Evolutionary conservation across 35 echinoderm and acorn worm genomes (phyloP).

Genomic region (Apostichopus parvimensis): DNA sequence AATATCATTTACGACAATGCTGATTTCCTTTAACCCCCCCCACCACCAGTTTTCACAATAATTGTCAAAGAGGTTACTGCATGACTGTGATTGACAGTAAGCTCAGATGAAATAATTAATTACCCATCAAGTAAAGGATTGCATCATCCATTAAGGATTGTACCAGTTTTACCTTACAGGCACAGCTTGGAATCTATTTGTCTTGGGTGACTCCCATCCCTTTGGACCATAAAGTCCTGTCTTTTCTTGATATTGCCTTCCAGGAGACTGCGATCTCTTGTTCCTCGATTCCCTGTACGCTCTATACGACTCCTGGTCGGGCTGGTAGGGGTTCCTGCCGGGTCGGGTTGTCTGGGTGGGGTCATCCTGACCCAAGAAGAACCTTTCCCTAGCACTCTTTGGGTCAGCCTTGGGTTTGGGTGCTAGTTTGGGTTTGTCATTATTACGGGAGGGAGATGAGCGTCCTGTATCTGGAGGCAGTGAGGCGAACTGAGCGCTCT

Average conservation of each 20-base stretch:
- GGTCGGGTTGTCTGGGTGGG: conserved; percentile 33
- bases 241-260: conserved; percentile 76
- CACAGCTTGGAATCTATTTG: conserved; percentile 62
- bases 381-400: conserved; percentile 33
- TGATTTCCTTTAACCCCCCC: too few relatives aligned
- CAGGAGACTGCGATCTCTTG: conserved; percentile 83
- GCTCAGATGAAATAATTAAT: too few relatives aligned
- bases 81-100: too few relatives aligned
- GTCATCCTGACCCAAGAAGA: conserved; percentile 40
- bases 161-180: conserved; percentile 85
- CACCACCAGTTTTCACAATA: too few relatives aligned
- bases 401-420: neutral
- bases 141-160: too few relatives aligned
- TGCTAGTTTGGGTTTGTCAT: conserved; percentile 18
- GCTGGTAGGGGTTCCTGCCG: conserved; percentile 36
- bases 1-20: neutral
- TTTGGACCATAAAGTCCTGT: conserved; percentile 74
- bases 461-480: neutral
- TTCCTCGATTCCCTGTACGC: conserved; percentile 61
- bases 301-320: conserved; percentile 19
- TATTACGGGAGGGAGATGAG: neutral
- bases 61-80: too few relatives aligned
- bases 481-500: conserved; percentile 23
- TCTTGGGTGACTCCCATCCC: conserved; percentile 56
- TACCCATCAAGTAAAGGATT: conserved; percentile 1